Conservation (phyloP, 2,113 vertebrate genomes). For the Daboia siamensis region DNA sequence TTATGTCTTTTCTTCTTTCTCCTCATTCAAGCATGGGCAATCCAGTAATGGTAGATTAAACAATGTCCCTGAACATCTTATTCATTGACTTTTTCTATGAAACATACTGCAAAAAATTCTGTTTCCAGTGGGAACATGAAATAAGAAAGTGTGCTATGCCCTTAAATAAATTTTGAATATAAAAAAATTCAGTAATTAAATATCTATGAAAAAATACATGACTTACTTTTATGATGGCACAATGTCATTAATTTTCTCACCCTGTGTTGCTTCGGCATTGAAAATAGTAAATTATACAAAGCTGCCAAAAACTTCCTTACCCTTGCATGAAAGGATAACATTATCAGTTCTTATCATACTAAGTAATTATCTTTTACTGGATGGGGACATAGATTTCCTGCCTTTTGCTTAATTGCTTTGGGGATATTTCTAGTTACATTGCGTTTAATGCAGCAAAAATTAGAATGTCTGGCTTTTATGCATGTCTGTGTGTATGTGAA, state of each 20-base stretch:
- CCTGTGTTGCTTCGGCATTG: background rate
- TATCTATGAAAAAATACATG: background rate
- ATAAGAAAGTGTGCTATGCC: background rate
- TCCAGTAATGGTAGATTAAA: background rate
- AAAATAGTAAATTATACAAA: background rate
- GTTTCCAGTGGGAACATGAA: background rate
- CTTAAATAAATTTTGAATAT: background rate
- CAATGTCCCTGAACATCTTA: background rate
- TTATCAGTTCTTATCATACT: background rate
- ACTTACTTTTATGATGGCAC: background rate
- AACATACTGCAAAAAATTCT: background rate
- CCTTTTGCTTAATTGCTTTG: background rate
- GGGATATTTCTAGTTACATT: background rate
- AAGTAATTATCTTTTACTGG: background rate
- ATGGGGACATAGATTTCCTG: background rate
- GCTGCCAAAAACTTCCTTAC: background rate
- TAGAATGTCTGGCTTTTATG: background rate
- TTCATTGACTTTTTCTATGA: background rate
- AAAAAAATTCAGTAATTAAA: background rate
- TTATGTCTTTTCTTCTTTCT: background rate
- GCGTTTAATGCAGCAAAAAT: background rate
- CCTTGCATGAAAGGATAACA: background rate
- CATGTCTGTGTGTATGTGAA: background rate
- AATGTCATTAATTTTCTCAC: background rate
- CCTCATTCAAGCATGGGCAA: background rate